Evolutionary conservation across 2,797 vertebrate genomes (phyloP).

Genomic region (Trichosurus vulpecula): DNA sequence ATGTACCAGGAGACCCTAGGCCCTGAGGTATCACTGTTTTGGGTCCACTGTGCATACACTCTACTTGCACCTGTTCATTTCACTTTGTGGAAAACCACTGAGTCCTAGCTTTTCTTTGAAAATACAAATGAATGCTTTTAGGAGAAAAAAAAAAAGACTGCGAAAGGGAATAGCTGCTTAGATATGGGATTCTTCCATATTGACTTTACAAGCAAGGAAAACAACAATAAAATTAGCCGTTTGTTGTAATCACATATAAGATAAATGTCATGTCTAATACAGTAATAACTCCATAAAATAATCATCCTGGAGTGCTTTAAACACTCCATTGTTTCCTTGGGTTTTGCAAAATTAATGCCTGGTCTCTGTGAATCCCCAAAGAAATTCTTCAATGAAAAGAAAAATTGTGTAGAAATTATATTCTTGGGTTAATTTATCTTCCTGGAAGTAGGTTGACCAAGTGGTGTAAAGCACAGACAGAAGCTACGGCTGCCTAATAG

Average conservation of each 20-base stretch:
- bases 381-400: background rate
- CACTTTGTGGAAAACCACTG: background rate
- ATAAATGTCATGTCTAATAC: background rate
- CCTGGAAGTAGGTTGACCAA: slow-evolving; percentile 1
- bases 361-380: background rate
- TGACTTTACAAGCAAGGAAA: background rate
- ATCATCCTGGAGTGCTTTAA: background rate
- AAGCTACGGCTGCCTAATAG: background rate
- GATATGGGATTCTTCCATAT: background rate
- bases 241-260: background rate
- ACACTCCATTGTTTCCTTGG: background rate
- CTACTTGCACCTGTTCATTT: background rate
- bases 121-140: background rate
- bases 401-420: background rate
- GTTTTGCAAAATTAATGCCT: background rate
- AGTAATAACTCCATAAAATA: slow-evolving; percentile 13
- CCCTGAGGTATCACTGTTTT: background rate
- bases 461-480: background rate
- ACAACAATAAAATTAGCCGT: slow-evolving; percentile 1
- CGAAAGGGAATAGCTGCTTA: background rate
- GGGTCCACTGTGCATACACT: background rate
- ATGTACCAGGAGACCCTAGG: background rate
- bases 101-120: background rate
- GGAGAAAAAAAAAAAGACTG: background rate
- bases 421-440: slow-evolving; percentile 1